phyloP scores from a whole-genome alignment of 2,888 invertebrate genomes.

The Dysmachus trigonus region DNA sequence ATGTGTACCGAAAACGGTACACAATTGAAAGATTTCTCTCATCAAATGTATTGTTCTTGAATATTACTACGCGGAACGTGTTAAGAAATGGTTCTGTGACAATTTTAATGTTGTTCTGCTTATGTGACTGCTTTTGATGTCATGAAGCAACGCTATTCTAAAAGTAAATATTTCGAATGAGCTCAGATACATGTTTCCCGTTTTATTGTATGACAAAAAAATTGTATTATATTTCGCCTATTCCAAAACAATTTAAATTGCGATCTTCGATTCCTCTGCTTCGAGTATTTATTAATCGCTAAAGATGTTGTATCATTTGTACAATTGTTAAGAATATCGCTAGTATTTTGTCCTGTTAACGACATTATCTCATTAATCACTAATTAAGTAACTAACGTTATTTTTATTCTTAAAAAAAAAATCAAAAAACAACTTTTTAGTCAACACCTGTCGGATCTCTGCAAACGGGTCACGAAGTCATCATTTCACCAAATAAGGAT shows the following conservation, averaged over 20 bases:
- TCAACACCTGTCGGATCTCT: conserved; percentile 92
- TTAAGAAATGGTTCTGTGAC: not conserved
- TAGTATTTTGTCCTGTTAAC: conserved; percentile 14
- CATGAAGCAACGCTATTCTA: not conserved
- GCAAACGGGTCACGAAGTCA: conserved; percentile 90
- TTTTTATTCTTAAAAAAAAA: conserved; percentile 8
- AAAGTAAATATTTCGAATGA: not conserved
- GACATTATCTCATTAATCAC: not conserved
- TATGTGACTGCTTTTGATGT: not conserved
- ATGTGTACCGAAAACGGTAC: not conserved
- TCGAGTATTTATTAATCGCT: not conserved
- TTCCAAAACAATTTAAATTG: not conserved
- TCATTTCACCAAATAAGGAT: conserved; percentile 89
- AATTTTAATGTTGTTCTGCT: not conserved
- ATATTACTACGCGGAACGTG: not conserved
- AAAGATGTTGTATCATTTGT: not conserved
- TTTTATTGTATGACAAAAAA: not conserved
- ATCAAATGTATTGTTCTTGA: no score
- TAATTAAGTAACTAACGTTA: conserved; percentile 44
- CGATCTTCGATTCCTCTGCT: not conserved
- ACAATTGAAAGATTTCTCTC: not conserved
- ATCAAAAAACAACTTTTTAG: conserved; percentile 67
- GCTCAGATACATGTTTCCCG: not conserved
- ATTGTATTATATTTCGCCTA: no score
- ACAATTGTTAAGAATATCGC: not conserved